Evolutionary conservation across 2,797 vertebrate species (phyloP), one percentile per base, ranked within the genome.

Genomic region (Sciaenops ocellatus): DNA sequence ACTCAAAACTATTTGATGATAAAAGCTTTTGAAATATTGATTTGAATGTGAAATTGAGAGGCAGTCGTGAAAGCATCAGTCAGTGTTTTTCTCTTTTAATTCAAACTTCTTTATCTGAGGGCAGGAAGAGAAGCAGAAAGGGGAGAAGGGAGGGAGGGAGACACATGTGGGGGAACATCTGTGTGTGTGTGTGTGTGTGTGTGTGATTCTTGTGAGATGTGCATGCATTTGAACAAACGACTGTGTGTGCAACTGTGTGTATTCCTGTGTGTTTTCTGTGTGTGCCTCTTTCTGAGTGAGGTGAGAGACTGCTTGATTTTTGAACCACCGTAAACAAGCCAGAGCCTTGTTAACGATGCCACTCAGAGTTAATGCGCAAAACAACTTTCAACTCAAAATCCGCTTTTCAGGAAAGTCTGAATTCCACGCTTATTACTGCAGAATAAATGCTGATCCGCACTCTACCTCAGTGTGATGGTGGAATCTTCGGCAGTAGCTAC

Each of bases 11-110:
- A 84, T 88, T 90, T 93, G 88, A 93, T 89, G 91, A 90, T 89
- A 88, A 91, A 76, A 86, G 87, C 91, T 85, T 92, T 87, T 90
- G 85, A 94, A 89, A 91, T 83, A 90, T 90, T 89, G 85, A 93
- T 93, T 91, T 93, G 77, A 93, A 92, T 87, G 78, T 93, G 87
- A 92, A 92, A 91, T 88, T 87, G 83, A 87, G 85, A 91, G 66
- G 82, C 73, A 68, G 81, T 75, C 7, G 59, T 75, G 76, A 76
- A 89, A 80, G 80, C 71, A 79, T 85, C 87, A 72, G 81, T 89
- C 78, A 70, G 48, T 85, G 79, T 87, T 88, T 90, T 85, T 82
- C 73, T 63, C 54, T 76, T 87, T 87, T 83, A 87, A 89, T 87
- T 76, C 80, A 13, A 89, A 86, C 71, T 81, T 90, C 74, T 90